Evolutionary conservation across 64 coral and sea anemone species (phyloP).

Genomic region (Catalaphyllia jardinei): DNA sequence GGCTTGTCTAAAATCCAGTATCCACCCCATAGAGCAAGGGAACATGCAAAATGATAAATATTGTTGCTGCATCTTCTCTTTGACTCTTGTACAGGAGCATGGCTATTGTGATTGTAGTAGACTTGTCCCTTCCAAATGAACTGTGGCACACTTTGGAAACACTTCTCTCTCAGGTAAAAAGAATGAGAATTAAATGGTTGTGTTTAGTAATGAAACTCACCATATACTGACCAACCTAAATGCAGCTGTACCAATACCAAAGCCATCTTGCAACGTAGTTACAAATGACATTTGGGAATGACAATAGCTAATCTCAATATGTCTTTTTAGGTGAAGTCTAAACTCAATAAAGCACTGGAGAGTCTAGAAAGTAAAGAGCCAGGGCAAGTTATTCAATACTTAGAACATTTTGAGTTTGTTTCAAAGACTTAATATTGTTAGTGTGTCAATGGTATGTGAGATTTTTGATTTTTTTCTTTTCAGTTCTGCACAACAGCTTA

Average conservation of each 20-base stretch:
- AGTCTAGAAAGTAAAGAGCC: slow-evolving; percentile 61
- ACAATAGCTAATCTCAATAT: neutral
- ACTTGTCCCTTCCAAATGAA: slow-evolving; percentile 91
- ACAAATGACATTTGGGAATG: neutral
- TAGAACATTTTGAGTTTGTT: too few relatives aligned
- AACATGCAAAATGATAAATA: neutral
- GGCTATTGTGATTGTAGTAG: slow-evolving; percentile 77
- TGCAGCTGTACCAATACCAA: too few relatives aligned
- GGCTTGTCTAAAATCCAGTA: too few relatives aligned
- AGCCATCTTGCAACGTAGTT: too few relatives aligned
- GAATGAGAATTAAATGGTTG: neutral
- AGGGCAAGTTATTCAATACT: slow-evolving; percentile 32
- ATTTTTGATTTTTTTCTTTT: neutral
- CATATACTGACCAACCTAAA: too few relatives aligned
- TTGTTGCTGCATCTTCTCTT: neutral
- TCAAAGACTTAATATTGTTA: too few relatives aligned
- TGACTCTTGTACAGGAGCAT: slow-evolving; percentile 32
- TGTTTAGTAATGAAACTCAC: neutral
- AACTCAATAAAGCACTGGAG: slow-evolving; percentile 72
- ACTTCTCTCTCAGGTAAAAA: slow-evolving; percentile 68
- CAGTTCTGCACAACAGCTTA: slow-evolving; percentile 80
- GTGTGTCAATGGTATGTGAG: neutral
- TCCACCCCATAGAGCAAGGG: too few relatives aligned
- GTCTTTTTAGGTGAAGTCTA: slow-evolving; percentile 67
- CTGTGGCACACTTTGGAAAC: slow-evolving; percentile 90